Conservation (phyloP, 2,113 vertebrate species). For the Odontophorus gujanensis region DNA sequence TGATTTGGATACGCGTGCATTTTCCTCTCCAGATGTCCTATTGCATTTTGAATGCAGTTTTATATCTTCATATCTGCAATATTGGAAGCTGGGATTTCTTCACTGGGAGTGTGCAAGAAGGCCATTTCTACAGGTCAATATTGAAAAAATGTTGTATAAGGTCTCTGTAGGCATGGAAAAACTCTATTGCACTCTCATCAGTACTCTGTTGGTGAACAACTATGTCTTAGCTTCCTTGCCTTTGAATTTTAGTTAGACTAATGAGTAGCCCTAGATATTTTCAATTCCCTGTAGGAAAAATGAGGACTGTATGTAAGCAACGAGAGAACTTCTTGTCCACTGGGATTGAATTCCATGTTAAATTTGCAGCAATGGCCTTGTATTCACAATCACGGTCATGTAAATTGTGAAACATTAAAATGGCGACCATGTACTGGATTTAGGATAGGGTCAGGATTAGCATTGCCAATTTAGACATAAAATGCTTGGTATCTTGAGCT, state of each 20-base stretch:
- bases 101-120: not conserved
- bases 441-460: not conserved
- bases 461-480: not conserved
- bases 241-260: conserved; percentile 42
- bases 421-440: not conserved
- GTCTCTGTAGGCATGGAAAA: not conserved
- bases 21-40: conserved; percentile 66
- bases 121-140: conserved; percentile 28
- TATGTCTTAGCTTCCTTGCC: not conserved
- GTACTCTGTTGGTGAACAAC: not conserved
- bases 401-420: not conserved
- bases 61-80: conserved; percentile 3
- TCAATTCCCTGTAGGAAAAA: not conserved
- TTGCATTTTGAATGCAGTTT: conserved; percentile 41
- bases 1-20: conserved; percentile 39
- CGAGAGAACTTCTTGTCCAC: not conserved
- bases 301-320: not conserved
- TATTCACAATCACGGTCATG: rapidly evolving
- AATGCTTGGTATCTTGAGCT: not conserved
- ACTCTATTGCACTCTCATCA: not conserved
- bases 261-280: conserved; percentile 14
- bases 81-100: conserved; percentile 45
- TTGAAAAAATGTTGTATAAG: conserved; percentile 29
- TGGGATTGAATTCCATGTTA: not conserved
- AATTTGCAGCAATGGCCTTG: not conserved